Evolutionary conservation across 1,140 invertebrate genomes (phyloP).

Genomic region (Lysiphlebus fabarum): DNA sequence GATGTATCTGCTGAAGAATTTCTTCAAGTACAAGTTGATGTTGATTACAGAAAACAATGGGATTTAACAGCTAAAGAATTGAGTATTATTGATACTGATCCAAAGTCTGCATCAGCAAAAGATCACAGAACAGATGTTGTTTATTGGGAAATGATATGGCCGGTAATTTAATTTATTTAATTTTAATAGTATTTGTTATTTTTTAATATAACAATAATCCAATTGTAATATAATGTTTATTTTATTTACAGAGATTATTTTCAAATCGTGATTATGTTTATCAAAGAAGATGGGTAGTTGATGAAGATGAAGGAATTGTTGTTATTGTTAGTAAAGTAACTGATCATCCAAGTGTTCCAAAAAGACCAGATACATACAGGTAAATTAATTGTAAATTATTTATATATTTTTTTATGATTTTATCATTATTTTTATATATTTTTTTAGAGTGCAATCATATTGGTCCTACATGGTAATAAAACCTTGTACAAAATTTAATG

Average conservation of each 20-base stretch:
- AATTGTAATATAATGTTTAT: conserved; percentile 7
- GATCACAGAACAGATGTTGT: conserved; percentile 67
- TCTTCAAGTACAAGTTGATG: conserved; percentile 76
- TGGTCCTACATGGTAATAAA: conserved; percentile 86
- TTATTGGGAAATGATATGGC: conserved; percentile 87
- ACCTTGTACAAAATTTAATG: conserved; percentile 61
- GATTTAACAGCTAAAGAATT: conserved; percentile 74
- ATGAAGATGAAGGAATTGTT: conserved; percentile 56
- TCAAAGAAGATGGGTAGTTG: conserved; percentile 67
- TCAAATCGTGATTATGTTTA: conserved; percentile 86
- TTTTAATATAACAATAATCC: background rate
- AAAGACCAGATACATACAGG: conserved; percentile 59
- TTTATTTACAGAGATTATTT: conserved; percentile 67
- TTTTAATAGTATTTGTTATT: background rate
- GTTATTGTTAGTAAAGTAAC: conserved; percentile 64
- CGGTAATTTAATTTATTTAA: conserved; percentile 52
- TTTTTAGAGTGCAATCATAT: conserved; percentile 70
- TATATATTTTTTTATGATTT: background rate
- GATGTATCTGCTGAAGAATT: conserved; percentile 78
- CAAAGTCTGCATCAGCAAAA: conserved; percentile 38
- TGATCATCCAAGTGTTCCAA: conserved; percentile 61
- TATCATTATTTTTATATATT: conserved; percentile 23
- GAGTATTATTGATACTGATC: conserved; percentile 66
- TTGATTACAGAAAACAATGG: conserved; percentile 75
- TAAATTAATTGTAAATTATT: conserved; percentile 20